Evolutionary conservation across 2,113 vertebrate genomes (phyloP), one percentile per base, ranked within the genome.

Genomic region (Anthoscopus minutus): DNA sequence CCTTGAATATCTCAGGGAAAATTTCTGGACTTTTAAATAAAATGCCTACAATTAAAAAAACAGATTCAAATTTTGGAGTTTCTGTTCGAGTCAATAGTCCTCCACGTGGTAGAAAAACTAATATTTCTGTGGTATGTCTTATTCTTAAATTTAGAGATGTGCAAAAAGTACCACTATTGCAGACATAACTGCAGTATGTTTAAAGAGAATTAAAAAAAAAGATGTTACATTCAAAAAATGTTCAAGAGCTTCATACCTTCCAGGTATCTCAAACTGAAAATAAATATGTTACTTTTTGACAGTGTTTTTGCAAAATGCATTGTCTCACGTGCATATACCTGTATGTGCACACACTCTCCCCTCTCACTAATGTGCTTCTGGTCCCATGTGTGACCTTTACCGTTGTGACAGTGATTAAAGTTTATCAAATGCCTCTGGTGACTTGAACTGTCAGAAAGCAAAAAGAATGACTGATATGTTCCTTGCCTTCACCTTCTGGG

Each of bases 361-460:
- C 12, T 77, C 19, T 56, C 23, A 71, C 19, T 64, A 15, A 65
- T 28, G 45, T 86, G 87, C 51, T 96, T 92, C 71, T n/a, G 86
- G 44, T 84, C 72, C n/a, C n/a, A 65, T 67, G 20, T 84, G 83
- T 95, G 97, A 97, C 78, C 89, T 98, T 97, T 95, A 79, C 40
- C 84, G 79, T 56, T 95, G 91, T 97, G 96, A 97, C 94, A 97
- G 72, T 8, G 18, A 95, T 96, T 96, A 96, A 98, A 98, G 92
- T 96, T 97, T 96, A 95, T 93, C 95, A 95, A 97, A 94, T 95
- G 93, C 79, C 88, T 97, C 92, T 94, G 90, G 92, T 88, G 58
- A 96, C 83, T 95, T 96, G 87, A 97, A 89, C 90, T 97, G 93
- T 96, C 97, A 98, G 88, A 86, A 95, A 86, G 11, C 81, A 96